These are phyloP conservation scores for Trinorchestia longiramus DNA, from an alignment of 1,140 invertebrate genomes.

Conservation along the genomic window DNA sequence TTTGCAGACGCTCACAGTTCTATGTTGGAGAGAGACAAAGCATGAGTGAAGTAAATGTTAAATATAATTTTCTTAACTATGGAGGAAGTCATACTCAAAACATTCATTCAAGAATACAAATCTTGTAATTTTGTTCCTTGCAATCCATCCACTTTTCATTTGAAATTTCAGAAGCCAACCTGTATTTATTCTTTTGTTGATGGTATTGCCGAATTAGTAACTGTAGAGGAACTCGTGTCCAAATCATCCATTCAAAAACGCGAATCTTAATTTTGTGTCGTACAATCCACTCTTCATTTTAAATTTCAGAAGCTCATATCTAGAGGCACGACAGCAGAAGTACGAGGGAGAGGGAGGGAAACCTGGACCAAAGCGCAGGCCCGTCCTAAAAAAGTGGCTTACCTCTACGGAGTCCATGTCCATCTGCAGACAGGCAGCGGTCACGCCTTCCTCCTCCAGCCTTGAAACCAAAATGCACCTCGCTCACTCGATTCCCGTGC, in stretches of 20 bases:
- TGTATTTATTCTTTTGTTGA: no score
- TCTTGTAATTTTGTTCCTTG: no score
- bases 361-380: neutral
- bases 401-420: neutral
- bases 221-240: no score
- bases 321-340: neutral
- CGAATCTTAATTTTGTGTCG: no score
- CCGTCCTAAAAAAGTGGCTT: neutral
- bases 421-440: neutral
- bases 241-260: no score
- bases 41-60: no score
- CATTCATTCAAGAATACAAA: no score
- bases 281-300: neutral
- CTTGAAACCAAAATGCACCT: neutral
- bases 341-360: neutral
- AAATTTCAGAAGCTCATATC: neutral
- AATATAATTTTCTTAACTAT: no score
- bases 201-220: no score
- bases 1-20: no score
- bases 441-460: constrained; percentile 20
- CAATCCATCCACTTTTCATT: neutral
- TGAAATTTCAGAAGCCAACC: neutral
- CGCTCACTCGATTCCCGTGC: neutral
- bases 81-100: no score
- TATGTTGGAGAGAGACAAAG: no score